Conservation (phyloP, 1,140 invertebrate genomes). For the Drosophila nikananu region DNA sequence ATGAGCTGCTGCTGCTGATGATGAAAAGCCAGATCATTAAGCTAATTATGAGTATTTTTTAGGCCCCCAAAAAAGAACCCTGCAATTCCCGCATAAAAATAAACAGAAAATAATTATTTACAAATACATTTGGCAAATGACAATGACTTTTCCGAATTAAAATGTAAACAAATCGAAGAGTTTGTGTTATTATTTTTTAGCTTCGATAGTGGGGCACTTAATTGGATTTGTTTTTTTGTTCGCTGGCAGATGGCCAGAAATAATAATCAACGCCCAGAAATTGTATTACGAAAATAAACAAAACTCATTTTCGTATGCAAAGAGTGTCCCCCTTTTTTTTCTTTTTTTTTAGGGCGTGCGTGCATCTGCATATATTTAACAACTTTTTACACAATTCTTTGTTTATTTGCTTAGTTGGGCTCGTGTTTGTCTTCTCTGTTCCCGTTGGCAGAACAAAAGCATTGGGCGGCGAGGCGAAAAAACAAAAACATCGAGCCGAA, state of each 20-base stretch:
- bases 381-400: slow-evolving; percentile 59
- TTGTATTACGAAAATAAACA: slow-evolving; percentile 41
- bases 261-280: slow-evolving; percentile 24
- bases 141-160: neutral
- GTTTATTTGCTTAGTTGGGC: slow-evolving; percentile 66
- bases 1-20: slow-evolving; percentile 36
- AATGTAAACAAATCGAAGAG: neutral
- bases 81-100: neutral
- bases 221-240: slow-evolving; percentile 66
- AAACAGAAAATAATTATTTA: neutral
- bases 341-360: slow-evolving; percentile 31
- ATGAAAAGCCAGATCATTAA: slow-evolving; percentile 51
- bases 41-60: slow-evolving; percentile 47
- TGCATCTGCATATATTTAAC: slow-evolving; percentile 74
- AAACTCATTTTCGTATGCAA: slow-evolving; percentile 79
- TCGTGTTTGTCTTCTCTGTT: slow-evolving; percentile 56
- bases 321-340: slow-evolving; percentile 20
- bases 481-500: slow-evolving; percentile 21
- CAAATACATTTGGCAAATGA: neutral
- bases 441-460: slow-evolving; percentile 24
- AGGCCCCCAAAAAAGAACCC: neutral
- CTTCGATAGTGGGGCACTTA: slow-evolving; percentile 49
- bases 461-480: slow-evolving; percentile 11
- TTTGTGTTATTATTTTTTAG: slow-evolving; percentile 17
- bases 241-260: slow-evolving; percentile 6